Base-by-base conservation (phyloP, 2,113 vertebrate species). In the Pampusana beccarii region DNA sequence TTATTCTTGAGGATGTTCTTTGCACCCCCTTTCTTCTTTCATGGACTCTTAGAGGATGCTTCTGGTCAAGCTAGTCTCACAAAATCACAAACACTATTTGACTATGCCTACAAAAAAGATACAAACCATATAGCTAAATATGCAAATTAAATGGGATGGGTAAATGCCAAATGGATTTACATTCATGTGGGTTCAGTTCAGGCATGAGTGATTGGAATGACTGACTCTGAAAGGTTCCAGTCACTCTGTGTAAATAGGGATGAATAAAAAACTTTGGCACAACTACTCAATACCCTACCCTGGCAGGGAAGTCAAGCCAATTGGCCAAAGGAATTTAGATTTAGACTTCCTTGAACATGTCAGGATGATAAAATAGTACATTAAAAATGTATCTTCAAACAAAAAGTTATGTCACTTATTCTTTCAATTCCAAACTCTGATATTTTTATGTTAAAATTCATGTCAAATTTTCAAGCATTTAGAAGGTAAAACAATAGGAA, bases 161-260 rank as follows among this genome's bases (percentile, higher is more conserved):
- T 48, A 80, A 83, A 84, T 18, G 90, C 90, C 95, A 96, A 93
- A 70, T 67, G 93, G 74, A 74, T 86, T 95, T 84, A 85, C 69
- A 92, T 83, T 95, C 93, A 90, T 86, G 80, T 81, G 92, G 82
- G 42, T 36, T 88, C 57, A 53, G 62, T 36, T 92, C 88, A 81
- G 90, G 60, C 93, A 88, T 64, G 88, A 93, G 91, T 19, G 70
- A 93, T 16, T 72, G 88, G 83, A 96, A 89, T 91, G 91, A 89
- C 5, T 72, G 58, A 75, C 57, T 94, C 92, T 92, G 88, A 96
- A 95, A 95, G 92, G 89, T 85, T 26, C 83, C 80, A 96, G 96
- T 96, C 89, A 93, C 83, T 58, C 71, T 19, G 16, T 24, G 60
- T 71, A 93, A 96, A 97, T 7, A 92, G 71, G 36, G 66, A 90